Evolutionary conservation across 1,140 invertebrate species (phyloP).

Genomic region (Eupeodes corollae): DNA sequence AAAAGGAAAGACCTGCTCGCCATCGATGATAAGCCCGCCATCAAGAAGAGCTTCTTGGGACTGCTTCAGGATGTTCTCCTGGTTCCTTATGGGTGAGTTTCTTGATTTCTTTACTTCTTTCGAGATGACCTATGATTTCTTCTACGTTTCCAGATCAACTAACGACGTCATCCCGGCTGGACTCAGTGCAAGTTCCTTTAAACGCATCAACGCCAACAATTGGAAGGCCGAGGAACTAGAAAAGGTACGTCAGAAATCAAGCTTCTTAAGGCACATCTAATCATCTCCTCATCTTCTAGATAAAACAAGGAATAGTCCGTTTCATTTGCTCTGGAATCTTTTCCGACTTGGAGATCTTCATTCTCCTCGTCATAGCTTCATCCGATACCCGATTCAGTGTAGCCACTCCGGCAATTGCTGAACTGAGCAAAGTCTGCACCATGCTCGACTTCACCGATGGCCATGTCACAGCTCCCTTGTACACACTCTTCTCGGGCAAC

Average conservation of each 20-base stretch:
- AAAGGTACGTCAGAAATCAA: slow-evolving; percentile 39
- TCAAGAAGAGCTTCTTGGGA: slow-evolving; percentile 52
- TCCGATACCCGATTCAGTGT: slow-evolving; percentile 63
- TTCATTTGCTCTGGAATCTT: slow-evolving; percentile 70
- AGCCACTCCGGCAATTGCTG: slow-evolving; percentile 33
- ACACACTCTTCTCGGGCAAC: slow-evolving; percentile 64
- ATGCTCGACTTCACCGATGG: slow-evolving; percentile 64
- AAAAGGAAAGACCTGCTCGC: slow-evolving; percentile 50
- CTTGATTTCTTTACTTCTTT: too few relatives aligned
- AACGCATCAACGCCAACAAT: slow-evolving; percentile 61
- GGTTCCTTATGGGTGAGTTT: slow-evolving; percentile 47
- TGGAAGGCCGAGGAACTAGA: slow-evolving; percentile 74
- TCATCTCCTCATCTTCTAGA: slow-evolving; percentile 34
- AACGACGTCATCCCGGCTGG: slow-evolving; percentile 51
- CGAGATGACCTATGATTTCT: too few relatives aligned
- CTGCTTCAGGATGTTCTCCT: slow-evolving; percentile 74
- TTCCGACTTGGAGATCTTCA: slow-evolving; percentile 58
- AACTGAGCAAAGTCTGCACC: slow-evolving; percentile 40
- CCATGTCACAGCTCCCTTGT: slow-evolving; percentile 58
- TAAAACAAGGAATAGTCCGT: slow-evolving; percentile 70
- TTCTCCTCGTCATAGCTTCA: slow-evolving; percentile 70
- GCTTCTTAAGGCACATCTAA: background rate
- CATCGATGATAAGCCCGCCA: slow-evolving; percentile 38
- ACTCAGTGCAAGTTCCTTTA: slow-evolving; percentile 66
- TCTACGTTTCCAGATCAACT: slow-evolving; percentile 6